These are phyloP conservation scores for Grammomys surdaster DNA, from an alignment of 2,113 vertebrate genomes.

Conservation along the genomic window DNA sequence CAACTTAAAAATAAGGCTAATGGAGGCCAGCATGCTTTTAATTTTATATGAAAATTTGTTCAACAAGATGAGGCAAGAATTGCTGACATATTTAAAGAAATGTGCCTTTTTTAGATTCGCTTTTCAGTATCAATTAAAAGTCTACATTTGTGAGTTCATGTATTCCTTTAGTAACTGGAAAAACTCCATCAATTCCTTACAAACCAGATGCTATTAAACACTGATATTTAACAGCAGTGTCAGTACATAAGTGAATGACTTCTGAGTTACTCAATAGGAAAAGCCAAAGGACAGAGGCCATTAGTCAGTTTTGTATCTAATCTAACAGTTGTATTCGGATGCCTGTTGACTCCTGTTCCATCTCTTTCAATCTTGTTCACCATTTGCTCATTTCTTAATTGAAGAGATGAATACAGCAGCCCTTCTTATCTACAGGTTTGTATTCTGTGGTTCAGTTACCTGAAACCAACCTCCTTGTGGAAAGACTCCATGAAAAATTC, in stretches of 20 bases:
- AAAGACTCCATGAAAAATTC: not conserved
- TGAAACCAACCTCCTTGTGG: not conserved
- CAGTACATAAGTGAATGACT: conserved; percentile 29
- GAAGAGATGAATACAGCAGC: not conserved
- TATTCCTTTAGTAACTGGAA: conserved; percentile 6
- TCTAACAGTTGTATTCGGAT: conserved; percentile 13
- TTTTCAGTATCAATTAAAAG: not conserved
- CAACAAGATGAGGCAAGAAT: not conserved
- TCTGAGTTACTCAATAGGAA: conserved; percentile 38
- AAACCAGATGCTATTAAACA: conserved; percentile 16
- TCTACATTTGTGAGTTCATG: not conserved
- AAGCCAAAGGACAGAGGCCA: not conserved
- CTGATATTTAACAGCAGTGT: not conserved
- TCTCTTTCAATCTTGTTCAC: not conserved
- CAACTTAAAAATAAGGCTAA: conserved; percentile 4
- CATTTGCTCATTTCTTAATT: not conserved
- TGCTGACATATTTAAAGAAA: conserved; percentile 3
- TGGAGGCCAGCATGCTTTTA: not conserved
- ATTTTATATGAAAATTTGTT: not conserved
- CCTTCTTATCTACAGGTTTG: not conserved
- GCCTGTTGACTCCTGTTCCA: not conserved
- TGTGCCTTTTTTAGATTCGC: not conserved
- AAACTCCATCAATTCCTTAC: not conserved
- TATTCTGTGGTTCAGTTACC: not conserved
- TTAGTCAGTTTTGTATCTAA: conserved; percentile 36